Evolutionary conservation across 2,113 vertebrate species (phyloP), one percentile per base, ranked within the genome.

Genomic region (Phyllostomus hastatus): DNA sequence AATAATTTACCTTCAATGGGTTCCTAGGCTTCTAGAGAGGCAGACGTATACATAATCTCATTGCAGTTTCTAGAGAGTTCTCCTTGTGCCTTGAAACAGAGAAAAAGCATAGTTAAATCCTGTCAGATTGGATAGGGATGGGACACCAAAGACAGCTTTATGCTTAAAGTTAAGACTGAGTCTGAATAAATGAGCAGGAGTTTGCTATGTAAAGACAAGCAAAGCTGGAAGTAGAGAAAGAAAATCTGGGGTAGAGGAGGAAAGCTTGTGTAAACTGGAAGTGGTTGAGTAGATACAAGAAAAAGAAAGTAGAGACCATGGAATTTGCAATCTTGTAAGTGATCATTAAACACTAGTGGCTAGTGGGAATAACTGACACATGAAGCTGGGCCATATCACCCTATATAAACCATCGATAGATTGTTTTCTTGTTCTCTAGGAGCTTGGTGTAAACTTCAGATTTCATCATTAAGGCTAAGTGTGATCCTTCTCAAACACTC

Each of bases 361-460:
- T 79, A 19, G 48, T 92, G 15, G 59, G n/a, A 88, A 61, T 70
- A 90, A 73, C 43, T 83, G 89, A 81, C 33, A 87, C 46, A 54
- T 72, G 41, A 57, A 79, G 28, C 54, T 88, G 64, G 33, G 33
- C 33, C 20, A n/a, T 46, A 70, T 41, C 2, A 0, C 3, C 95
- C n/a, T 80, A 3, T 80, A 7, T 92, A 94, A 92, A 90, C 26
- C 33, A 66, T 61, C 17, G 33, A 87, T 41, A 82, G 64, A 70
- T 24, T 88, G 61, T 86, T 28, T 88, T 86, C 92, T 73, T 82
- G 67, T 46, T 35, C 28, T 91, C 85, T 59, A 33, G 41, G 46
- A 94, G 7, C n/a, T 92, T 85, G 84, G 38, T 41, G 59, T 95
- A 52, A 92, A 85, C 52, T 85, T 97, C 70, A 57, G 79, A 79